Evolutionary conservation across 2,888 invertebrate species (phyloP).

Genomic region (Polyommatus iphigenia): DNA sequence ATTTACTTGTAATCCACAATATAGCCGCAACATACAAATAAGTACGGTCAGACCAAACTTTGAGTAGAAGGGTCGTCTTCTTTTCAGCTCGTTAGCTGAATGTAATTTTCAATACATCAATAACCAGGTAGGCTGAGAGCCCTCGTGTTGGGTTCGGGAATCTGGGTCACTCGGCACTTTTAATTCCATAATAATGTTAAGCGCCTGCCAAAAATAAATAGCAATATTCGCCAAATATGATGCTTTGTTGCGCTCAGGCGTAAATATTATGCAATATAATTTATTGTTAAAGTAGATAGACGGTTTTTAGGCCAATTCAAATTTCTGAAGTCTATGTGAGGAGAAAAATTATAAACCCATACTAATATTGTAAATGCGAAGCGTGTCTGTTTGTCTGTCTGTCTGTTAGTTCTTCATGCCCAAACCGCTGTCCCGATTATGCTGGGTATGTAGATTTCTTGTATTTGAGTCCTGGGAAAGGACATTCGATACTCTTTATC

Average conservation of each 20-base stretch:
- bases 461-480: too few relatives aligned
- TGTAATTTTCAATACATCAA: conserved; percentile 25
- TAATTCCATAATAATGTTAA: conserved; percentile 26
- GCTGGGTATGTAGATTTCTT: too few relatives aligned
- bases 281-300: too few relatives aligned
- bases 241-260: neutral
- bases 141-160: neutral
- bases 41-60: neutral
- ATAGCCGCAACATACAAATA: neutral
- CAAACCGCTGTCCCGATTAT: too few relatives aligned
- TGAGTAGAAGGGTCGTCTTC: conserved; percentile 3
- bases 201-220: conserved; percentile 29
- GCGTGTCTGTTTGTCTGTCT: too few relatives aligned
- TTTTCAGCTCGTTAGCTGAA: conserved; percentile 10
- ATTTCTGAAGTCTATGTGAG: too few relatives aligned
- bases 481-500: too few relatives aligned
- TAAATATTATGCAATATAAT: neutral
- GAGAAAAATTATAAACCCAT: too few relatives aligned
- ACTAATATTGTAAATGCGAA: too few relatives aligned
- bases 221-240: conserved; percentile 8
- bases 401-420: too few relatives aligned
- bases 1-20: neutral
- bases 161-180: conserved; percentile 16
- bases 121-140: conserved; percentile 15
- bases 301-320: too few relatives aligned